phyloP scores from a whole-genome alignment of 2,888 invertebrate genomes.

The Clostera curtula region DNA sequence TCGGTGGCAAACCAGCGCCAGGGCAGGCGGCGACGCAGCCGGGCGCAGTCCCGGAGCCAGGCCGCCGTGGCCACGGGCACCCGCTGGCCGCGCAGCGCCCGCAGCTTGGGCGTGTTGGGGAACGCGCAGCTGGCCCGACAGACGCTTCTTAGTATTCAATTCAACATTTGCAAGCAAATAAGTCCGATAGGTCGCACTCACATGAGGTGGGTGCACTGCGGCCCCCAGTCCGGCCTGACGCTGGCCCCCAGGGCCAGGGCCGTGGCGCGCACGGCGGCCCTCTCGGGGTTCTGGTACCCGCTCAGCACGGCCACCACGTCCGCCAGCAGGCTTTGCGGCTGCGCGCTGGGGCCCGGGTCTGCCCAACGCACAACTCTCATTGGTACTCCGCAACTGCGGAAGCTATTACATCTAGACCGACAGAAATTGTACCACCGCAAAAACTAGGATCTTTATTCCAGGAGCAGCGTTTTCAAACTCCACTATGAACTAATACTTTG shows the following conservation, averaged over 20 bases:
- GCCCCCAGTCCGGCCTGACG: conserved; percentile 85
- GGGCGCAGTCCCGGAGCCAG: conserved; percentile 84
- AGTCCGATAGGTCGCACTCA: conserved; percentile 69
- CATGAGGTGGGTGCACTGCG: conserved; percentile 88
- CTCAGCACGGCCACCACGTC: conserved; percentile 87
- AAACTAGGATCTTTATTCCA: no score
- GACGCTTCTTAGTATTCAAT: no score
- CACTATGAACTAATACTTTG: no score
- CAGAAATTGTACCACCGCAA: no score
- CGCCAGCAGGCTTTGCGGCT: conserved; percentile 52
- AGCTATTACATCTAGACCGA: no score
- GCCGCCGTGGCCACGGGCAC: conserved; percentile 78
- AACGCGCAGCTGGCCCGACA: conserved; percentile 94
- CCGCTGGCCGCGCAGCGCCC: conserved; percentile 51
- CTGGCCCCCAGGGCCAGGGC: conserved; percentile 86
- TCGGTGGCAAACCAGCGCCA: conserved; percentile 79
- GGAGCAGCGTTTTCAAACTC: no score
- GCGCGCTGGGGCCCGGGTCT: conserved; percentile 6
- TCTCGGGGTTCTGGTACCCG: conserved; percentile 89
- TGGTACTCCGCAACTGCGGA: no score
- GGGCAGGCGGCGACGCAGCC: conserved; percentile 75
- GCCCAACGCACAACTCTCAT: no score
- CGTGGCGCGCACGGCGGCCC: conserved; percentile 78
- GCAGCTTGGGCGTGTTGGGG: conserved; percentile 90
- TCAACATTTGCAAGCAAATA: no score